These are phyloP conservation scores for Tribolium castaneum DNA, from an alignment of 1,140 invertebrate species.

Conservation along the genomic window DNA sequence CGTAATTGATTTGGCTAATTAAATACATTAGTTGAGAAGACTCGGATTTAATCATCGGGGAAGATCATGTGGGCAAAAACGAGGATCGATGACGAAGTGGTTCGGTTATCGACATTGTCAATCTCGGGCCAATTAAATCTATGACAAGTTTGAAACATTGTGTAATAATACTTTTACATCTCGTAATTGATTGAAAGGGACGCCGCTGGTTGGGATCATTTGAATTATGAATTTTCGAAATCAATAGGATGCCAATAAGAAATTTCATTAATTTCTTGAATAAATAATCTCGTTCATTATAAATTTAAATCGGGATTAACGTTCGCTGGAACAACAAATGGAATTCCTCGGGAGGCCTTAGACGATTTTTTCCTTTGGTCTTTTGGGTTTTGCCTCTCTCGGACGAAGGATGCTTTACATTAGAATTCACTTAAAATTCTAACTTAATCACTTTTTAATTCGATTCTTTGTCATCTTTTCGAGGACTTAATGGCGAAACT, in stretches of 20 bases:
- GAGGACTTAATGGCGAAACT: constrained; percentile 34
- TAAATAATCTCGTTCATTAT: constrained; percentile 47
- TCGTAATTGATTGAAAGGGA: constrained; percentile 55
- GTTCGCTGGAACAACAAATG: constrained; percentile 46
- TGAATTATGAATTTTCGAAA: constrained; percentile 46
- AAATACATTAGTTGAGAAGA: constrained; percentile 47
- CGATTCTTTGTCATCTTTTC: constrained; percentile 49
- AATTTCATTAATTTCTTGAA: constrained; percentile 44
- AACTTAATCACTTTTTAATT: constrained; percentile 54
- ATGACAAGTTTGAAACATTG: constrained; percentile 58
- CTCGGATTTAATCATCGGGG: constrained; percentile 35
- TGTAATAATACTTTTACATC: constrained; percentile 58
- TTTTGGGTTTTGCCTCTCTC: constrained; percentile 37
- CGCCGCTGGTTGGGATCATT: constrained; percentile 32
- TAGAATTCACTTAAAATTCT: constrained; percentile 55
- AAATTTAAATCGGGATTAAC: constrained; percentile 49
- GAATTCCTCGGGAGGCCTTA: constrained; percentile 33
- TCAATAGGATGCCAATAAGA: constrained; percentile 42
- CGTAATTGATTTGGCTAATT: constrained; percentile 49
- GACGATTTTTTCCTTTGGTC: background rate
- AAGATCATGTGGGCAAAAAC: constrained; percentile 51
- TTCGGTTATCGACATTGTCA: constrained; percentile 52
- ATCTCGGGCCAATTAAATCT: constrained; percentile 58
- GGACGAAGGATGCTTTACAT: constrained; percentile 47
- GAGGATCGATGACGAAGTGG: constrained; percentile 50